Base-by-base conservation (phyloP, 2,888 invertebrate genomes). In the Epirrhoe tristata region DNA sequence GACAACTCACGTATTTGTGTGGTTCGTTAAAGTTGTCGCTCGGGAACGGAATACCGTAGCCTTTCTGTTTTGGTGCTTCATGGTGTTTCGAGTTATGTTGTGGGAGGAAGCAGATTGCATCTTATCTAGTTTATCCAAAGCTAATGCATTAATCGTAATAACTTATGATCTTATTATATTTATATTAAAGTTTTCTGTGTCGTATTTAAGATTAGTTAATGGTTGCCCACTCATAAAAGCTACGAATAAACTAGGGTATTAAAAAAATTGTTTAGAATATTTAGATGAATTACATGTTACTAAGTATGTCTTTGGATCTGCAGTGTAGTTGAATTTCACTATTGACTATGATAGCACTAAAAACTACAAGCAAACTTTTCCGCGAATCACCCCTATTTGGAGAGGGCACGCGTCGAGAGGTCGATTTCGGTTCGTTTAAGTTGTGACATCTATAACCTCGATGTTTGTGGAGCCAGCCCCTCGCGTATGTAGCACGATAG, bases 401-500 rank as follows among this genome's bases (percentile, higher is more conserved):
- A 63, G 65, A 62, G 67, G 64, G 63, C 65, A 69, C 66, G 74
- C 78, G 82, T 74, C 81, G 80, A 82, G 80, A 81, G 83, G 83
- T 86, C 84, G 87, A 87, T 85, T 89, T 89, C 92, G 91, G 92
- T 93, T 93, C 93, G 93, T 93, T 93, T 90, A 92, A 91, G 91
- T 90, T 90, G 59, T 88, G 90, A 90, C 89, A 88, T 90, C 87
- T 87, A 90, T 91, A 90, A 90, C 87, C 84, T 83, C 85, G 81
- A 81, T 90, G 88, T 91, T 90, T 92, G 91, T 86, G 80, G 79
- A 88, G 81, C 77, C 78, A 80, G 77, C 81, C 85, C 80, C 82
- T 81, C 82, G 82, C 83, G 83, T 82, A 79, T 85, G 84, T 81
- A 81, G 86, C 81, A 89, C 91, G 87, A 87, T 87, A 84, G 82